Percentiles rank a stretch among this genome's conserved stretches.
phyloP scores from a whole-genome alignment of 2,113 vertebrate genomes.

The Aramus guarauna region DNA sequence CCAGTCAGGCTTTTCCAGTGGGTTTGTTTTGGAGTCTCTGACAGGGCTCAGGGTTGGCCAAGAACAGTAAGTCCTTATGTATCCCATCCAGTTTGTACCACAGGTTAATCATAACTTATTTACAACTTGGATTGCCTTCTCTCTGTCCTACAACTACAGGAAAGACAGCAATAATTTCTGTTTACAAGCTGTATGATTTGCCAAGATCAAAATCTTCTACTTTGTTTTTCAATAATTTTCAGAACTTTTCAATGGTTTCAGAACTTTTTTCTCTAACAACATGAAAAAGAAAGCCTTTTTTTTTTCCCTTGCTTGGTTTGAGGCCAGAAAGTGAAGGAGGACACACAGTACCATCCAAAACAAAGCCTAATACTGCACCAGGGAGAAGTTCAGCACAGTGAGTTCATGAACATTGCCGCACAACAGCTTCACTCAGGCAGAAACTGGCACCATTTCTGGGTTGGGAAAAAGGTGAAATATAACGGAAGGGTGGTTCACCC shows the following conservation, averaged over 20 bases:
- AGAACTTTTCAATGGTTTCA: neutral
- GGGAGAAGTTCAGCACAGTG: neutral
- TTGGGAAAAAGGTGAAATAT: neutral
- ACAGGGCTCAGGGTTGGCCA: neutral
- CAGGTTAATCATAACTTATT: neutral
- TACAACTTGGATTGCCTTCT: neutral
- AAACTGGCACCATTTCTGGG: neutral
- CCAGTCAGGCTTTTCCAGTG: neutral
- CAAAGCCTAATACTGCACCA: neutral
- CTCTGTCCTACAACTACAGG: neutral
- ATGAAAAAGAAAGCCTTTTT: neutral
- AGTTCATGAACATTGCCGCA: neutral
- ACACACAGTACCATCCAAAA: neutral
- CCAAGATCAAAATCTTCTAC: neutral
- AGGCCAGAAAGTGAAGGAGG: neutral
- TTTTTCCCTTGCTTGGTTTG: neutral
- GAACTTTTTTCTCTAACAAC: neutral
- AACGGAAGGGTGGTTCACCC: neutral
- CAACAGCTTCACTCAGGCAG: neutral
- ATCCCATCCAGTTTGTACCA: neutral
- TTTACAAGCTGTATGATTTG: neutral
- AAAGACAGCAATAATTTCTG: neutral
- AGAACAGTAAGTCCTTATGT: neutral
- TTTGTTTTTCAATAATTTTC: neutral
- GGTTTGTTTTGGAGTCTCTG: neutral